Evolutionary conservation across 2,888 invertebrate genomes (phyloP).

Genomic region (Eupithecia pulchellata): DNA sequence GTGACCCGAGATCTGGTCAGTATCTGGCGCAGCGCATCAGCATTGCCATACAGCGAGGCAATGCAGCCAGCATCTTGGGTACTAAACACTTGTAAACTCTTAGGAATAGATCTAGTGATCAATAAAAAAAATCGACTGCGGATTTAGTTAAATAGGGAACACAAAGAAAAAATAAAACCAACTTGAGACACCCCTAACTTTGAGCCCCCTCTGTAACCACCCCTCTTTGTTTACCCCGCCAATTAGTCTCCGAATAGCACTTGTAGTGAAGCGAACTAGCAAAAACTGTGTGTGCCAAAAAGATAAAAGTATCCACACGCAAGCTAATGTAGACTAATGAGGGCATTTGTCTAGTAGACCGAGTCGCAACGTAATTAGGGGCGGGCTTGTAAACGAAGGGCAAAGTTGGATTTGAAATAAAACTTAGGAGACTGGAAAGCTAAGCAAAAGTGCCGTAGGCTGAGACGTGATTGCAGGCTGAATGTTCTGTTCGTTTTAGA

Average conservation of each 20-base stretch:
- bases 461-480: background rate
- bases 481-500: background rate
- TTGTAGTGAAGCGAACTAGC: background rate
- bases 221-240: background rate
- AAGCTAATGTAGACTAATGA: constrained; percentile 58
- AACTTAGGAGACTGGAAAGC: background rate
- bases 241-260: background rate
- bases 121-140: background rate
- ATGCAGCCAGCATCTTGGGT: too few relatives aligned
- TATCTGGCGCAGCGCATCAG: too few relatives aligned
- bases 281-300: constrained; percentile 10
- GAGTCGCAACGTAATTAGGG: constrained; percentile 45
- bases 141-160: background rate
- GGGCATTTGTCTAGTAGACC: constrained; percentile 54
- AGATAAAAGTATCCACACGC: constrained; percentile 53
- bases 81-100: too few relatives aligned
- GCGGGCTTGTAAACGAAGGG: constrained; percentile 25
- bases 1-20: too few relatives aligned
- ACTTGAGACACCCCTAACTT: background rate
- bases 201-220: background rate
- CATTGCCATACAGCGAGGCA: too few relatives aligned
- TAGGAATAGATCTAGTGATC: background rate
- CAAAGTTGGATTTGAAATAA: background rate
- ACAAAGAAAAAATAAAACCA: background rate
- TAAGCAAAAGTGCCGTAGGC: background rate